Conservation (phyloP, 1,140 invertebrate species). For the Streblospio benedicti region DNA sequence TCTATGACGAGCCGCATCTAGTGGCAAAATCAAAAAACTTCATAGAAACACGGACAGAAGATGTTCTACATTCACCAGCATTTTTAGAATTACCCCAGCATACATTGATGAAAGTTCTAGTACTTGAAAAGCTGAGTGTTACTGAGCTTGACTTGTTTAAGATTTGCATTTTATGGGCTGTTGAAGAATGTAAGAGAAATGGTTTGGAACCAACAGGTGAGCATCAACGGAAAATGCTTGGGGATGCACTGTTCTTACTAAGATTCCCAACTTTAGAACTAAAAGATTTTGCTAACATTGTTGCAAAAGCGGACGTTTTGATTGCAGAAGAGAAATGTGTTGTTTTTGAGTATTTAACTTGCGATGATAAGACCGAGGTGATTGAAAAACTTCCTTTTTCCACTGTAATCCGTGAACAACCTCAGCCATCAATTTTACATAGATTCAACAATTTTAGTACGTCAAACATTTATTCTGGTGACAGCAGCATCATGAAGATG, state of each 20-base stretch:
- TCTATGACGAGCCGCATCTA: constrained; percentile 70
- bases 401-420: constrained; percentile 2
- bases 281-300: constrained; percentile 69
- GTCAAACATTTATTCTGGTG: constrained; percentile 14
- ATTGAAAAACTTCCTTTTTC: background rate
- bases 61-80: constrained; percentile 62
- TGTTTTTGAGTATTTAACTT: constrained; percentile 15
- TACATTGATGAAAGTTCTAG: constrained; percentile 40
- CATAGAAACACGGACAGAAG: constrained; percentile 52
- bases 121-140: constrained; percentile 61
- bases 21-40: constrained; percentile 61
- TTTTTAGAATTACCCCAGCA: constrained; percentile 56
- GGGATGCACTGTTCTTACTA: constrained; percentile 19
- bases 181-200: constrained; percentile 35
- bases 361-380: background rate
- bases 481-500: constrained; percentile 17
- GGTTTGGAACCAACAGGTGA: constrained; percentile 22
- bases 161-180: constrained; percentile 61
- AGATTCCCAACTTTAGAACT: constrained; percentile 64
- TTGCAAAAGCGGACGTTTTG: constrained; percentile 61
- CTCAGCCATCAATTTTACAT: constrained; percentile 1
- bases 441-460: constrained; percentile 9
- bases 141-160: constrained; percentile 67
- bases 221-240: constrained; percentile 38
- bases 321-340: constrained; percentile 54